Evolutionary conservation across 2,888 invertebrate genomes (phyloP).

Genomic region (Drosophila paranaensis): DNA sequence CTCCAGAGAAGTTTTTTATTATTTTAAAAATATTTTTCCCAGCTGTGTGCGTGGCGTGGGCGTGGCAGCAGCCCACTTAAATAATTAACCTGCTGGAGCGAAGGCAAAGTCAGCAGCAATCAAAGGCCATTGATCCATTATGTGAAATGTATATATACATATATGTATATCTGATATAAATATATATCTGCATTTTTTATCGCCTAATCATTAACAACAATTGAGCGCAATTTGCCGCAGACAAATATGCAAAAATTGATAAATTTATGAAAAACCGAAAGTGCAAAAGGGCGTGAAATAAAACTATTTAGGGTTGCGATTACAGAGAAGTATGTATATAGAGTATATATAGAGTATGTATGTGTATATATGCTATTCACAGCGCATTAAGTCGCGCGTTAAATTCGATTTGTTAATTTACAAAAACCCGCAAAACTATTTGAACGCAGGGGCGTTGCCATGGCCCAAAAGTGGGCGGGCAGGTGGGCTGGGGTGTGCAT

Average conservation of each 20-base stretch:
- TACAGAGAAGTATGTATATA: too few species aligned
- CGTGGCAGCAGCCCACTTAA: conserved; percentile 56
- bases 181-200: conserved; percentile 36
- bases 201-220: conserved; percentile 78
- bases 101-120: conserved; percentile 51
- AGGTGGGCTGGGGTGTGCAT: not conserved
- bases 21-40: conserved; percentile 2
- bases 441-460: conserved; percentile 43
- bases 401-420: conserved; percentile 82
- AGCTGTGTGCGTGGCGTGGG: conserved; percentile 9
- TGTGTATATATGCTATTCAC: not conserved
- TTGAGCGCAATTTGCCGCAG: conserved; percentile 74
- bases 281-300: conserved; percentile 60
- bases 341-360: not conserved
- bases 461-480: conserved; percentile 10
- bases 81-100: conserved; percentile 59
- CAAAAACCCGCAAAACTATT: conserved; percentile 82
- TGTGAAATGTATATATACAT: not conserved
- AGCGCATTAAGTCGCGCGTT: conserved; percentile 62
- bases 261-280: conserved; percentile 60
- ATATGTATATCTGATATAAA: conserved; percentile 20
- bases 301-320: conserved; percentile 49
- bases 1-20: conserved; percentile 36
- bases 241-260: conserved; percentile 72
- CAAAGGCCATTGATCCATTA: conserved; percentile 73